Base-by-base conservation (phyloP, 2,888 invertebrate species). In the Volucella bombylans region DNA sequence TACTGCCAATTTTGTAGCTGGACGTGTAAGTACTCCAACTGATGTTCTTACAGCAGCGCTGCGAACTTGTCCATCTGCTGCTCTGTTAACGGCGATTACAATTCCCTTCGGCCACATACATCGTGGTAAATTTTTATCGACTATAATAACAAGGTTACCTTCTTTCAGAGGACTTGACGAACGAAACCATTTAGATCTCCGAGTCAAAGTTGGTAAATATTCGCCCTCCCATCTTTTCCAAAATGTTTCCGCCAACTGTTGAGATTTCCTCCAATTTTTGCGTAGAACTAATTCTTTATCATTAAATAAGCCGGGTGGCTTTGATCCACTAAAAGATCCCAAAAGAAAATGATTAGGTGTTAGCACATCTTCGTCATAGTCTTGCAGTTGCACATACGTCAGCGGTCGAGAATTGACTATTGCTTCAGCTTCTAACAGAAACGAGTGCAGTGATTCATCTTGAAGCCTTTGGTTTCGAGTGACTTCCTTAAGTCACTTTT, bases 351-450 rank as follows among this genome's bases (percentile, higher is more conserved):
- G 31, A 31, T 31, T 6, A 6, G 57, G 57, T 12, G 88, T 88
- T 14, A 88, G 55, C 0, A 86, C 82, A 54, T 87, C 86, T 0
- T 65, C 62, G 74, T 86, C 50, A 61, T 72, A 45, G 77, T 86
- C 39, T 0, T 78, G 82, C 11, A 82, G n/a, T 8, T 81, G 55
- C 6, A 77, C 55, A 11, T 80, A 61, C 1, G 69, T 62, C 9
- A 78, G n/a, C 6, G 65, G 73, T 12, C 87, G 69, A 8, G 86
- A 83, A 57, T 89, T 89, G 0, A 88, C 86, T 6, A 88, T 74
- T 41, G 62, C 74, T 65, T 87, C 80, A 15, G 72, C 71, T 18
- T 78, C 86, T 4, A 57, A 31, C n/a, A 86, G 38, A 57, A 80
- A 54, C 9, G 38, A 54, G 4, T 57, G 59, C 8, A 86, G 47